Base-by-base conservation (phyloP, 2,888 invertebrate species). In the Cheilosia urbana region DNA sequence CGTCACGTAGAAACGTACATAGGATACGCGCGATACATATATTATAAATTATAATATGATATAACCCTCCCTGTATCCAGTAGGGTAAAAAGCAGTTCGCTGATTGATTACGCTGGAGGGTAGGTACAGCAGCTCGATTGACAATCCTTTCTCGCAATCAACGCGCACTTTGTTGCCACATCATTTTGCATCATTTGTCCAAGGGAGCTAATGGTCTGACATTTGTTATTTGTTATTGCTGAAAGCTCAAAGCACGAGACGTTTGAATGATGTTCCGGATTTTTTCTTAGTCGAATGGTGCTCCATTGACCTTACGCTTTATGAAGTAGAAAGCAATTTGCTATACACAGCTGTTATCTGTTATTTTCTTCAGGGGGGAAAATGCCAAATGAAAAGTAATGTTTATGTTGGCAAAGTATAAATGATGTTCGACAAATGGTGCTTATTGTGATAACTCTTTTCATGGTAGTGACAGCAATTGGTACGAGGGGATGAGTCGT, bases 121-220 rank as follows among this genome's bases (percentile, higher is more conserved):
- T 17, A 42, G 51, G 57, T 45, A 49, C 15, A 27, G 9, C 37
- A 24, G 40, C 13, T 62, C 53, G 13, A 47, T 62, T 30, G 27
- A 40, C 27, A 55, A 37, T 13, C 21, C 21, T 49, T 57, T 47
- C 42, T 21, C n/a, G 27, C n/a, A n/a, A 69, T 63, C 55, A 4
- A 40, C 49, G 19, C 19, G 37, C 47, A 72, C 27, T 77, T 82
- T 77, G 77, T 72, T 72, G 77, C 71, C 65, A 77, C 65, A 77
- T 82, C 77, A 76, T 81, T 81, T 76, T 34, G 58, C 34, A 71
- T 81, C 76, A 71, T 77, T 77, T 72, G 82, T 77, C 71, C 65
- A 65, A 24, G 7, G 27, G 60, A 66, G 77, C 72, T 71, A 82
- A 77, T 82, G 77, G 24, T 65, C 60, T 60, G 71, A 47, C 53